These are phyloP conservation scores for Patella vulgata DNA, from an alignment of 1,140 invertebrate species.

Conservation along the genomic window DNA sequence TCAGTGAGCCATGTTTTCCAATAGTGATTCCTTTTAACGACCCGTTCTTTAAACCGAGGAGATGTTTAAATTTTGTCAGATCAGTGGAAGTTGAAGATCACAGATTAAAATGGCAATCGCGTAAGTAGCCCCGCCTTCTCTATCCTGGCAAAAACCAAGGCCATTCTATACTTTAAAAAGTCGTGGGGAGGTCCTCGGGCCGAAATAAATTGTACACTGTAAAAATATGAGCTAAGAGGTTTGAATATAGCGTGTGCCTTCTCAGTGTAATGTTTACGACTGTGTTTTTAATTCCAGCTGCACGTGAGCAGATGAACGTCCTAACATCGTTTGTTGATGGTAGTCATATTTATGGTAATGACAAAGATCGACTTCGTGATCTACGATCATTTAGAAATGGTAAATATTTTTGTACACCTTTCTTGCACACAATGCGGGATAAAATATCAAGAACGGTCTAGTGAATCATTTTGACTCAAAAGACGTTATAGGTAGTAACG, in stretches of 20 bases:
- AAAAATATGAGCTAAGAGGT: neutral
- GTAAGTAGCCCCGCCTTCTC: constrained; percentile 12
- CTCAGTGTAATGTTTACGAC: too few relatives aligned
- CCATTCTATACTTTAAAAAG: neutral
- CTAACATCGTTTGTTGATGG: constrained; percentile 87
- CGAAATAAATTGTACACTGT: too few relatives aligned
- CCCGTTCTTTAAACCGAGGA: constrained; percentile 81
- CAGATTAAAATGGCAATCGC: constrained; percentile 19
- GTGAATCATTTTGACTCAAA: too few relatives aligned
- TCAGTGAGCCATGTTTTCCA: constrained; percentile 77
- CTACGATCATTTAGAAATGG: constrained; percentile 16
- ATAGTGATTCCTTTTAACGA: constrained; percentile 89
- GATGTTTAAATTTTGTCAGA: constrained; percentile 72
- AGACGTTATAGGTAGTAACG: too few relatives aligned
- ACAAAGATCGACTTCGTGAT: neutral
- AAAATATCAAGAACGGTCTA: too few relatives aligned
- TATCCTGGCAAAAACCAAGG: neutral
- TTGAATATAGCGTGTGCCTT: neutral
- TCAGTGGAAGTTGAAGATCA: constrained; percentile 69
- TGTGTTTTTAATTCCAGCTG: constrained; percentile 85
- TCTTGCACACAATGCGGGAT: neutral
- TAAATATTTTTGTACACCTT: constrained; percentile 48
- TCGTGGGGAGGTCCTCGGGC: neutral
- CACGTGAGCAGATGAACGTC: constrained; percentile 77
- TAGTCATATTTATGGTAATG: constrained; percentile 78